phyloP scores from a whole-genome alignment of 2,888 invertebrate genomes.

The Rhingia campestris region DNA sequence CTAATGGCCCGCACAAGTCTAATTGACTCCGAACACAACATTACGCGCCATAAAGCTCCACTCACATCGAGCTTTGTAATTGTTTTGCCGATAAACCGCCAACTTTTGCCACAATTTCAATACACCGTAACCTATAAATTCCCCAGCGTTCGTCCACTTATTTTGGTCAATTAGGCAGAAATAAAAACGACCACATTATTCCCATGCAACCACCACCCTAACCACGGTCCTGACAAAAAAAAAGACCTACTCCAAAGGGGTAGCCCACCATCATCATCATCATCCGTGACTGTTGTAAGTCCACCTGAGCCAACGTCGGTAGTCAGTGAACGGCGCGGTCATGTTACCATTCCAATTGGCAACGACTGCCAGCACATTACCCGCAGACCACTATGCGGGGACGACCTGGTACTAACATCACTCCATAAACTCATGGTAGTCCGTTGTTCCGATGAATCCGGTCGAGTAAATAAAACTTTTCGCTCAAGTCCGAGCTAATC shows the following conservation, averaged over 20 bases:
- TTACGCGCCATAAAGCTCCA: not conserved
- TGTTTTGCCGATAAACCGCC: constrained; percentile 32
- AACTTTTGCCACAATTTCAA: constrained; percentile 41
- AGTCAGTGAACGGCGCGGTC: constrained; percentile 37
- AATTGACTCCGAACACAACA: not conserved
- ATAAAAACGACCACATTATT: constrained; percentile 39
- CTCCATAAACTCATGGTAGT: constrained; percentile 26
- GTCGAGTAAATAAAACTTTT: constrained; percentile 39
- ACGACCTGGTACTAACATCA: constrained; percentile 20
- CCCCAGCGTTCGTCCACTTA: constrained; percentile 21
- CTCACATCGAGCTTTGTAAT: constrained; percentile 5
- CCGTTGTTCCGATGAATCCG: constrained; percentile 3
- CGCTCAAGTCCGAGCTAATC: constrained; percentile 36
- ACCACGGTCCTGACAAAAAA: constrained; percentile 13
- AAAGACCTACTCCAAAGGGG: not conserved
- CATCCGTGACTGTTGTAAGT: constrained; percentile 7
- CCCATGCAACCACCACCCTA: not conserved
- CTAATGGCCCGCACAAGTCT: constrained; percentile 5
- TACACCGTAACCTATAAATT: constrained; percentile 38
- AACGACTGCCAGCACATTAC: constrained; percentile 59
- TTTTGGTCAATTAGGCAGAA: constrained; percentile 56
- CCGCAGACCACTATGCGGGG: constrained; percentile 40
- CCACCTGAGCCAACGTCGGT: constrained; percentile 22
- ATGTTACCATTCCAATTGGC: constrained; percentile 57
- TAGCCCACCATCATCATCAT: constrained; percentile 8